Evolutionary conservation across 2,797 vertebrate species (phyloP).

Genomic region (Enteromius anoplus): DNA sequence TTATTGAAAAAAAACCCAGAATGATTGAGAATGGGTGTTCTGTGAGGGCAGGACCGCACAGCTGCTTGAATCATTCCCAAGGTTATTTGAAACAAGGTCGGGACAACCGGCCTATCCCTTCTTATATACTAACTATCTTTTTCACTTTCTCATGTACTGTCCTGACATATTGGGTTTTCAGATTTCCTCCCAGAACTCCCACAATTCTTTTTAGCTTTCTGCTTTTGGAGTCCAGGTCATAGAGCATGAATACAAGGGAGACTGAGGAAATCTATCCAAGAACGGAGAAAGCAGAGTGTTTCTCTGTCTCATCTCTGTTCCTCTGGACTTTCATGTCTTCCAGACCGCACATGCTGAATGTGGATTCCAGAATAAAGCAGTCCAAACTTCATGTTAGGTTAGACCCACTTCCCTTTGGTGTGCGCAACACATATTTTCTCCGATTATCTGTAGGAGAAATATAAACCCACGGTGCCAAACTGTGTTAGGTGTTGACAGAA

Average conservation of each 20-base stretch:
- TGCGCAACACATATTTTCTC: background rate
- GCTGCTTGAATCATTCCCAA: slow-evolving; percentile 51
- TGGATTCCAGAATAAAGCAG: slow-evolving; percentile 3
- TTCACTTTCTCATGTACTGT: slow-evolving; percentile 17
- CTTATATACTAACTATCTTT: slow-evolving; percentile 5
- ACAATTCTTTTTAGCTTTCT: slow-evolving; percentile 9
- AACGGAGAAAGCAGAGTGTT: background rate
- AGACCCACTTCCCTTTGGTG: background rate
- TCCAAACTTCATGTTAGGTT: background rate
- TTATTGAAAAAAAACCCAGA: slow-evolving; percentile 18
- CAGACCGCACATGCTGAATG: slow-evolving; percentile 26
- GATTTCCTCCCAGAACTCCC: slow-evolving; percentile 23
- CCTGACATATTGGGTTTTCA: slow-evolving; percentile 22
- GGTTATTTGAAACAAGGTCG: slow-evolving; percentile 46
- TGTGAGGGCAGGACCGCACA: slow-evolving; percentile 45
- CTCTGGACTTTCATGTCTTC: slow-evolving; percentile 4
- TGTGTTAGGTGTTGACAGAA: slow-evolving; percentile 12
- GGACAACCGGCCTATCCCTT: slow-evolving; percentile 42
- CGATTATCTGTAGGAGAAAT: background rate
- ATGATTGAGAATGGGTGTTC: slow-evolving; percentile 55
- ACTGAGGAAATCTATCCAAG: slow-evolving; percentile 1
- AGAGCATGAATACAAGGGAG: slow-evolving; percentile 27
- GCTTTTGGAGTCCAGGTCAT: slow-evolving; percentile 9
- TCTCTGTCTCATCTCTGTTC: background rate
- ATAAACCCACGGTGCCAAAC: background rate